Conservation (phyloP, 2,888 invertebrate genomes). For the Biston stratarius region DNA sequence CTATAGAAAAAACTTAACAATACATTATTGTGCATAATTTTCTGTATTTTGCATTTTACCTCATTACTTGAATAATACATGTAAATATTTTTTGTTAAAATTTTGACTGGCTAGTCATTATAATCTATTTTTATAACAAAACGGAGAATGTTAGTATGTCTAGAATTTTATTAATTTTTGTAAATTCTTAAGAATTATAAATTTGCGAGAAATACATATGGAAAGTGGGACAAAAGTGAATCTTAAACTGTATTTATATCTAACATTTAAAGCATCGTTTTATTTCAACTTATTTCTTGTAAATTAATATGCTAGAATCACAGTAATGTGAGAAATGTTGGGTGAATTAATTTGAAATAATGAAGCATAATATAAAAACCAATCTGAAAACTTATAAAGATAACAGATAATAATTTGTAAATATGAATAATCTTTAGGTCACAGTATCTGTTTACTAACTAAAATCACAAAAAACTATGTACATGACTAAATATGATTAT, state of each 20-base stretch:
- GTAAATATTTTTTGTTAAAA: not conserved
- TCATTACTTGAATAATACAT: not conserved
- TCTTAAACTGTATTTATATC: no score
- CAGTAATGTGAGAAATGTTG: not conserved
- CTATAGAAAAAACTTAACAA: no score
- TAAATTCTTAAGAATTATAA: not conserved
- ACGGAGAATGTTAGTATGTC: not conserved
- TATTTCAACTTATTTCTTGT: no score
- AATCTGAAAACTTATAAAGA: not conserved
- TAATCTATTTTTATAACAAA: slow-evolving; percentile 4
- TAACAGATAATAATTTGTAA: not conserved
- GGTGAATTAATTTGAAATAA: not conserved
- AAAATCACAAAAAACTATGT: not conserved
- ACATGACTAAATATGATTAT: no score
- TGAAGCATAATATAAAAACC: not conserved
- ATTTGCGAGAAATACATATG: no score
- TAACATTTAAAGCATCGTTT: no score
- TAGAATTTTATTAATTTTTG: not conserved
- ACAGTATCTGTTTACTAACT: not conserved
- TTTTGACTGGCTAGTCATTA: slow-evolving; percentile 6
- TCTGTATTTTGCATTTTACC: no score
- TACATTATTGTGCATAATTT: no score
- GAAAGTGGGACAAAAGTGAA: no score
- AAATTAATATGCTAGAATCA: not conserved
- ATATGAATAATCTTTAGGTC: slow-evolving; percentile 10